Base-by-base conservation (phyloP, 2,797 vertebrate species). In the Sparidentex hasta region DNA sequence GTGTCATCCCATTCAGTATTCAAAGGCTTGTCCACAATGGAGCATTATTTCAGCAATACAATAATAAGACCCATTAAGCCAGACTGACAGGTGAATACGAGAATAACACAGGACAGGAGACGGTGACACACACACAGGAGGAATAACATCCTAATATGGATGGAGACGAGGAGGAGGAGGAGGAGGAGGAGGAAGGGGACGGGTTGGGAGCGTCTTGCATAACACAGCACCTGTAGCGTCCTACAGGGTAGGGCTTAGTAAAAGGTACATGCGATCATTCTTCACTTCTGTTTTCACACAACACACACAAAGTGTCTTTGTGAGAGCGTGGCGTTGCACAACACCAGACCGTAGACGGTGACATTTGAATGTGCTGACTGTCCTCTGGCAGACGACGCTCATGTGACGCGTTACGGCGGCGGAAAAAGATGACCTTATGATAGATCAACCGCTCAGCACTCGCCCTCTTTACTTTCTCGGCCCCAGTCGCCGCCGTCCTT, bases 341-440 rank as follows among this genome's bases (percentile, higher is more conserved):
- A 92, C 75, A 78, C 33, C 83, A 72, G 65, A 78, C 66, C 23
- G 74, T 46, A 84, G 89, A 91, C 88, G 65, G 85, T 94, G 94
- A 94, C 92, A 95, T 96, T 95, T 96, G 81, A 95, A 95, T 91
- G 92, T 91, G 90, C 92, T 84, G 91, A 92, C 85, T 91, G 90
- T 91, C 91, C 88, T 83, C 83, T 87, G 68, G 77, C 74, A 87
- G 83, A 83, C 64, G 78, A 74, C 41, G 57, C 80, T 73, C 87
- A 92, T 82, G 91, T 95, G 94, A 93, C 79, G 71, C 78, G 74
- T 27, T 59, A 57, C 5, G 27, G 27, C 62, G 44, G 62, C 4
- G 91, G 94, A 95, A 95, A 95, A 86, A 92, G 93, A 94, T 95
- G 93, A 94, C 94, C 94, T 96, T 95, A 90, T 90, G 87, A 94